Base-by-base conservation (phyloP, 2,888 invertebrate species). In the Lasioglossum malachurum region DNA sequence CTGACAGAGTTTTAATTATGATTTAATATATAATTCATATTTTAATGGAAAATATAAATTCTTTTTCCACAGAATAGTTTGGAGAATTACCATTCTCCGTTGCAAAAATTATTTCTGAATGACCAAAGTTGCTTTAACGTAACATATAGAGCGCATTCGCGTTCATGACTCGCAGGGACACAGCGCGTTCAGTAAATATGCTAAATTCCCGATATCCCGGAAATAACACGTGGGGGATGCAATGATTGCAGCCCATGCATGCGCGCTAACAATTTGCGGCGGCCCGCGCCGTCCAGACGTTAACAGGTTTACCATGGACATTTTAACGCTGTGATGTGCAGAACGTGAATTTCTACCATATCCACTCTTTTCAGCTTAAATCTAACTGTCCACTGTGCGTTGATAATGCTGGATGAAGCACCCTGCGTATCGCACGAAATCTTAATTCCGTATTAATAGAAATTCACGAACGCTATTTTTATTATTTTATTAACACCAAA, bases 121-220 rank as follows among this genome's bases (percentile, higher is more conserved):
- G n/a, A 38, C 23, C 14, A 41, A 23, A 38, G 12, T 38, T 23
- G 7, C 10, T 23, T 16, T 35, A 10, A 12, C 12, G 38, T 76
- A 46, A 38, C 83, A 79, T 75, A n/a, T 23, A 53, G 23, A 88
- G 73, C 38, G 69, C 79, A 73, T 80, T 77, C 71, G 31, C 19
- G 53, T 31, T 79, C 67, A 27, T 75, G 60, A 71, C 76, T 27
- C 44, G 69, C 81, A 73, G 75, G 53, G 57, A 80, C 80, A 44
- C 60, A 72, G 72, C 67, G 79, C 57, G 83, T 72, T 76, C 60
- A 23, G 49, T 41, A 23, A 53, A 53, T 31, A 67, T 72, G 41
- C n/a, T 57, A 49, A 79, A 85, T 79, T 83, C 73, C 46, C 83
- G 49, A 84, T 83, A 83, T 84, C 19, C 75, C 41, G 75, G 64